Evolutionary conservation across 2,888 invertebrate species (phyloP).

Genomic region (Uloborus plumipes): DNA sequence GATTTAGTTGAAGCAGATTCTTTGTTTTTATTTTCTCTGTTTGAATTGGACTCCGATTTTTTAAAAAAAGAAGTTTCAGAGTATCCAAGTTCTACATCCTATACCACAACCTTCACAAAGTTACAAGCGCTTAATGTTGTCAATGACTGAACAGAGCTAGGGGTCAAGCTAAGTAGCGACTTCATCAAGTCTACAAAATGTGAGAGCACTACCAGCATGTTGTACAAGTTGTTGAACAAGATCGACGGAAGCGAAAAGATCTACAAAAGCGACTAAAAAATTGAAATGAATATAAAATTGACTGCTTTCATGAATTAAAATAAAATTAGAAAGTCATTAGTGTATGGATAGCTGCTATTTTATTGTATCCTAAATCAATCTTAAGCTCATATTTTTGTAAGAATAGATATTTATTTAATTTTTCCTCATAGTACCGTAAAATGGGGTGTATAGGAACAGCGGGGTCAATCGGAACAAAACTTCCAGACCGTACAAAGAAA

Average conservation of each 20-base stretch:
- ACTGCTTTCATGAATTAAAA: neutral
- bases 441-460: too few species aligned
- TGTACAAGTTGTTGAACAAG: constrained; percentile 9
- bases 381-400: constrained; percentile 2
- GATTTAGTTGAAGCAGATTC: constrained; percentile 20
- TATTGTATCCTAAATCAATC: constrained; percentile 3
- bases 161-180: constrained; percentile 6
- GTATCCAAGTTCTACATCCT: neutral
- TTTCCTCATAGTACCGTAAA: constrained; percentile 1
- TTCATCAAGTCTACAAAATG: too few species aligned
- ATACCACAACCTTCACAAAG: constrained; percentile 6
- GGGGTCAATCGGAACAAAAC: too few species aligned
- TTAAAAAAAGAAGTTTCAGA: constrained; percentile 10
- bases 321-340: constrained; percentile 6
- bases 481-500: too few species aligned
- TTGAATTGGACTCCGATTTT: constrained; percentile 4
- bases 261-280: too few species aligned
- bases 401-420: neutral
- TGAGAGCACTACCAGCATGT: constrained; percentile 17
- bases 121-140: constrained; percentile 10
- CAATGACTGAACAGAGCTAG: constrained; percentile 11
- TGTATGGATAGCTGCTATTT: neutral
- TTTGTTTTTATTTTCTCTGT: constrained; percentile 8
- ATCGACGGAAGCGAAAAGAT: neutral
- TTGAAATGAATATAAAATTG: constrained; percentile 6